Percentiles rank a stretch among this genome's conserved stretches.
These are phyloP conservation scores for Parnassius smintheus DNA, from an alignment of 2,888 invertebrate species.

Conservation along the genomic window DNA sequence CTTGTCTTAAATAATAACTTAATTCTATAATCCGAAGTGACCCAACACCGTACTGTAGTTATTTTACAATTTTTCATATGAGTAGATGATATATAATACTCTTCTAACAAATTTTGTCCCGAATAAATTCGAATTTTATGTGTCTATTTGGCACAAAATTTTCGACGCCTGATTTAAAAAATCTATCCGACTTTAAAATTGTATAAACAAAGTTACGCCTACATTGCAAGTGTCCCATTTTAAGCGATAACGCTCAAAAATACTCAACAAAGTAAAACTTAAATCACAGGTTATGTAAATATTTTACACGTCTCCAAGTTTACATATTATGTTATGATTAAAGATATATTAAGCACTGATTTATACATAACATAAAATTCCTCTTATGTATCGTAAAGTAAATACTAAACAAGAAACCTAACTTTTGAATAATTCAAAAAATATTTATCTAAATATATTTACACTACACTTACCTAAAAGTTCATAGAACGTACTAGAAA, in stretches of 20 bases:
- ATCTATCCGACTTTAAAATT: constrained; percentile 13
- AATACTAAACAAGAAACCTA: constrained; percentile 16
- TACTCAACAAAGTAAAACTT: constrained; percentile 11
- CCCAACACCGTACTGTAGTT: constrained; percentile 57
- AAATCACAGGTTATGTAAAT: constrained; percentile 24
- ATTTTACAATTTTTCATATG: constrained; percentile 49
- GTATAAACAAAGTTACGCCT: constrained; percentile 29
- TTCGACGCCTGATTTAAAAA: constrained; percentile 32
- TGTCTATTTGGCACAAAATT: constrained; percentile 80
- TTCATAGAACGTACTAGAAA: constrained; percentile 98
- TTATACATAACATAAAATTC: constrained; percentile 10
- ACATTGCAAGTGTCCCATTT: constrained; percentile 37
- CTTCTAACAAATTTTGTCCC: constrained; percentile 66
- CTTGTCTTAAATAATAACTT: constrained; percentile 37
- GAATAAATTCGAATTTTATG: constrained; percentile 57
- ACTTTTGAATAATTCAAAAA: constrained; percentile 29
- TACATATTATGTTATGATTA: not conserved
- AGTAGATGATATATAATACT: constrained; percentile 56
- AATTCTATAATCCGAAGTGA: constrained; percentile 37
- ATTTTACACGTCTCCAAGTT: constrained; percentile 3
- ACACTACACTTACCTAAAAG: constrained; percentile 77
- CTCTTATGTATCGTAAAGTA: constrained; percentile 1
- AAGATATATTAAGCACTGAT: constrained; percentile 1
- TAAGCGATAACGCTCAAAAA: constrained; percentile 25
- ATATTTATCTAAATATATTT: constrained; percentile 47